phyloP scores from a whole-genome alignment of 2,888 invertebrate genomes.

The Caenorhabditis virilis region DNA sequence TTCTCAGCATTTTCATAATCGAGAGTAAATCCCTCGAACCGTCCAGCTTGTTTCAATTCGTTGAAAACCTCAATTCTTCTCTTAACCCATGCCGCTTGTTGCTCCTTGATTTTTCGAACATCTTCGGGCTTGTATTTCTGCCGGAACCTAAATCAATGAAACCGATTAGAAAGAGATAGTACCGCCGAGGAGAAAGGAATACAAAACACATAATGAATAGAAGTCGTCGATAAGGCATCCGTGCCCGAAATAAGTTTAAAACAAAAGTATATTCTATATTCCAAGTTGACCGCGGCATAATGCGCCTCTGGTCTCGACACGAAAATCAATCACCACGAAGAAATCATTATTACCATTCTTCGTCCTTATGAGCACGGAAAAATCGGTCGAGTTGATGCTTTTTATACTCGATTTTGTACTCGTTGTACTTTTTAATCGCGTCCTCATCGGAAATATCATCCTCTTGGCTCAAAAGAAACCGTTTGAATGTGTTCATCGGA shows the following conservation, averaged over 20 bases:
- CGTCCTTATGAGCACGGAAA: conserved; percentile 97
- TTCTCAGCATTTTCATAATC: conserved; percentile 82
- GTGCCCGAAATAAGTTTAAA: conserved; percentile 28
- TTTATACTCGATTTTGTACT: conserved; percentile 95
- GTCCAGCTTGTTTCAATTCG: conserved; percentile 77
- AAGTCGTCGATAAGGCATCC: not conserved
- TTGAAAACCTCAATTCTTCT: conserved; percentile 87
- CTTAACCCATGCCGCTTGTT: conserved; percentile 77
- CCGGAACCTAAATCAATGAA: conserved; percentile 82
- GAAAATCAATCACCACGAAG: not conserved
- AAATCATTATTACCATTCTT: conserved; percentile 83
- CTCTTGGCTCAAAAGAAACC: conserved; percentile 91
- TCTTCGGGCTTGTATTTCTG: conserved; percentile 98
- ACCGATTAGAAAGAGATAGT: not conserved
- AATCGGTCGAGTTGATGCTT: conserved; percentile 95
- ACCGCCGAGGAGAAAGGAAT: not conserved
- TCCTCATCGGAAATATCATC: conserved; percentile 92
- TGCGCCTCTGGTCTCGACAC: conserved; percentile 54
- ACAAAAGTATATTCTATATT: conserved; percentile 16
- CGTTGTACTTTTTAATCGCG: conserved; percentile 94
- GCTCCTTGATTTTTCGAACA: conserved; percentile 85
- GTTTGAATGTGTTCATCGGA: conserved; percentile 83
- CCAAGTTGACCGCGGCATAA: conserved; percentile 56
- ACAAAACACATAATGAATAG: not conserved
- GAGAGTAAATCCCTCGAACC: conserved; percentile 80